Evolutionary conservation across 2,888 invertebrate species (phyloP), one percentile per base, ranked within the genome.

Genomic region (Eupithecia subfuscata): DNA sequence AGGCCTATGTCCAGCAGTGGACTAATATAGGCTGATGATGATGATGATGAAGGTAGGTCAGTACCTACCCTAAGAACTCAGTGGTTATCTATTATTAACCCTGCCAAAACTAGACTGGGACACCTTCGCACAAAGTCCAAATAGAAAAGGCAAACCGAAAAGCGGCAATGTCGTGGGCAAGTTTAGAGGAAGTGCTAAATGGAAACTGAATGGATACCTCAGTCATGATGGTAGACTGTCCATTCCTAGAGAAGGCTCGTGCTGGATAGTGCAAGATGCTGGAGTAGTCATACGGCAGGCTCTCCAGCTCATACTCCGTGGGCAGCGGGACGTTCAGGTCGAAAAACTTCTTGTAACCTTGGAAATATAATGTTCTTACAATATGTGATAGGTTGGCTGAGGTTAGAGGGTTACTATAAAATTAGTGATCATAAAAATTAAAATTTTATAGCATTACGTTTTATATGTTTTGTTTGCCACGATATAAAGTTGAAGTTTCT

Each of bases 241-340:
- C 96, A 84, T 97, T 97, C 77, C 87, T 95, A 22, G 97, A 97
- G 89, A 98, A 98, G 1, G 97, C 97, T 74, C 96, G 95, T 0
- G 95, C 90, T 0, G 97, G 97, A 85, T 98, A 98, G 87, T 98
- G 97, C 94, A 97, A 96, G 0, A 98, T 96, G 80, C 97, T 97
- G 12, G 95, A 93, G 84, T 96, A 97, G 87, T 98, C 97, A 84
- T 98, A 98, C 0, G 91, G 90, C 4, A 94, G 81, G 34, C 78
- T 85, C 22, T 84, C 82, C 1, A 91, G 70, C 0, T 79, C 75
- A 18, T 88, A 85, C 0, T 82, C 81, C 2, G 80, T 67, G 6
- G 37, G n/a, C 2, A 69, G 75, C 0, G 43, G 40, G 75, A 75
- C 25, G 8, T 85, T 84, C 1, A 84, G 71, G 71, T 96, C 95